Evolutionary conservation across 2,888 invertebrate species (phyloP).

Genomic region (Meiosimyza platycephala): DNA sequence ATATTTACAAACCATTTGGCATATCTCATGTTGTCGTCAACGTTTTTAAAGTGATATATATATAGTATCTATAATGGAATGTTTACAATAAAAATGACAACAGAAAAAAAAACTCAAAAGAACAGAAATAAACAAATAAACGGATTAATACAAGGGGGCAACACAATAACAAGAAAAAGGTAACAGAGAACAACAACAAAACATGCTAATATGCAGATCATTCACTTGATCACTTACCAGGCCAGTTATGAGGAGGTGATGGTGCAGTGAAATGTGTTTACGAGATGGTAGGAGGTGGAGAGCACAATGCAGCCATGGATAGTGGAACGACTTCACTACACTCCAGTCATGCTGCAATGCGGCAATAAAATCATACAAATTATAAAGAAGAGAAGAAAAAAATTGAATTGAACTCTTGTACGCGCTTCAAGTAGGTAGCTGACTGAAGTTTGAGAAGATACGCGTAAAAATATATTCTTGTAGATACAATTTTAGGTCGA

Average conservation of each 20-base stretch:
- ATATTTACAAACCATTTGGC: no score
- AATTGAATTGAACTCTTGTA: constrained; percentile 15
- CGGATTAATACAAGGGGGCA: constrained; percentile 25
- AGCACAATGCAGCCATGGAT: background rate
- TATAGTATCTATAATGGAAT: background rate
- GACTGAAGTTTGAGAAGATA: no score
- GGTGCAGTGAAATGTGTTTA: background rate
- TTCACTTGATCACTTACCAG: constrained; percentile 30
- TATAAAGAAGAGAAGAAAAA: background rate
- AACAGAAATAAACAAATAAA: constrained; percentile 27
- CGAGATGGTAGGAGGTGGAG: background rate
- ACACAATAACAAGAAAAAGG: constrained; percentile 2
- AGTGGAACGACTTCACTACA: background rate
- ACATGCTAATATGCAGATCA: constrained; percentile 35
- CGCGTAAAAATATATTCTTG: constrained; percentile 7
- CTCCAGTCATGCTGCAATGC: constrained; percentile 16
- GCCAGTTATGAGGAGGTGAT: background rate
- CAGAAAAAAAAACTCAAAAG: background rate
- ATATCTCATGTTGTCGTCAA: background rate
- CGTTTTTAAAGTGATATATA: no score
- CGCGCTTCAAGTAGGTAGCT: background rate
- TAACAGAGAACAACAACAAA: background rate
- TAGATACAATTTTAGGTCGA: constrained; percentile 37
- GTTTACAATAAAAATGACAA: constrained; percentile 3
- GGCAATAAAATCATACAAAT: constrained; percentile 35